Conservation (phyloP, 2,797 vertebrate genomes). For the Mallotus villosus region DNA sequence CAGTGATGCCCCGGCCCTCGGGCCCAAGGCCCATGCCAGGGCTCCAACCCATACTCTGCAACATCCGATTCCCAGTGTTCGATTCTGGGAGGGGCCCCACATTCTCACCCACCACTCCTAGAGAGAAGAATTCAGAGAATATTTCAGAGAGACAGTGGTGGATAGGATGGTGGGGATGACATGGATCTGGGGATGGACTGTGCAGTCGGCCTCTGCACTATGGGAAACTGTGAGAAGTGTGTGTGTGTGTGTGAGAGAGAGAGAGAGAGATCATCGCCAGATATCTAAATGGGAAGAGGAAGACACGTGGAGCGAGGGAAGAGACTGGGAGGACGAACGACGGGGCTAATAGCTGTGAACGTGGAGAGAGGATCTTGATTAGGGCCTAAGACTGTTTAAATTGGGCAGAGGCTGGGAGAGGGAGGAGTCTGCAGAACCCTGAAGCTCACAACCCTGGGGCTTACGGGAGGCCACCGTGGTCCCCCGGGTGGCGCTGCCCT, state of each 20-base stretch:
- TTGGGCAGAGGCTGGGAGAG: too few relatives aligned
- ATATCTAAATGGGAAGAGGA: too few relatives aligned
- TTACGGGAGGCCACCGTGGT: too few relatives aligned
- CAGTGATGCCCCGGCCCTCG: slow-evolving; percentile 90
- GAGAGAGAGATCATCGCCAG: not conserved
- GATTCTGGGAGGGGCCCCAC: slow-evolving; percentile 84
- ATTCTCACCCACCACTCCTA: slow-evolving; percentile 86
- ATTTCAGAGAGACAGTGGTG: too few relatives aligned
- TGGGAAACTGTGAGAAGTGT: too few relatives aligned
- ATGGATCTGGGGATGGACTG: too few relatives aligned
- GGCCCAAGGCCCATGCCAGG: slow-evolving; percentile 90
- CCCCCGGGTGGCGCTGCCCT: too few relatives aligned
- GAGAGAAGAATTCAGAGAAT: not conserved
- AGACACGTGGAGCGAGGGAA: too few relatives aligned
- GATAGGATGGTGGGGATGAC: too few relatives aligned
- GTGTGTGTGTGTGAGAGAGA: not conserved
- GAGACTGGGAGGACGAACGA: too few relatives aligned
- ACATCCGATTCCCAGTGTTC: slow-evolving; percentile 92
- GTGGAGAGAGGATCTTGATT: not conserved
- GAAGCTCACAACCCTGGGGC: not conserved
- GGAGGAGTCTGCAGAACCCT: not conserved
- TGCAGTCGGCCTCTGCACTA: too few relatives aligned
- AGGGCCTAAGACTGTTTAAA: not conserved
- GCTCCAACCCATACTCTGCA: slow-evolving; percentile 96
- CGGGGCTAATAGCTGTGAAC: too few relatives aligned